phyloP scores from a whole-genome alignment of 2,888 invertebrate species.

The Luffia ferchaultella region DNA sequence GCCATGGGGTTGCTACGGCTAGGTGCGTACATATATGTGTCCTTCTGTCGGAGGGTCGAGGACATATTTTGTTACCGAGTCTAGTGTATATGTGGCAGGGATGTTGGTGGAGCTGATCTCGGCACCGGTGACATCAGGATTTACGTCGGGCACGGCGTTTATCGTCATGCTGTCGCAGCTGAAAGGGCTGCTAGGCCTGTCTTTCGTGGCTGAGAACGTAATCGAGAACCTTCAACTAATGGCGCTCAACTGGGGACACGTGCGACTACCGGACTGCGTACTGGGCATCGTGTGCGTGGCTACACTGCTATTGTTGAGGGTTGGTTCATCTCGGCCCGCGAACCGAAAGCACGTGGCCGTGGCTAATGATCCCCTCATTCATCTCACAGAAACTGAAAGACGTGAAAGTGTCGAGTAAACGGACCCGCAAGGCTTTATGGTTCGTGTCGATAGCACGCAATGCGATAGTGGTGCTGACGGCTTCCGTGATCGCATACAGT shows the following conservation, averaged over 20 bases:
- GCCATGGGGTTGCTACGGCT: slow-evolving; percentile 83
- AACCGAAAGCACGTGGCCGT: too few species aligned
- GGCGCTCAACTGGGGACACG: slow-evolving; percentile 46
- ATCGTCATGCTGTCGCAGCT: slow-evolving; percentile 80
- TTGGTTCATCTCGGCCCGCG: slow-evolving; percentile 38
- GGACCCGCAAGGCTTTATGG: slow-evolving; percentile 70
- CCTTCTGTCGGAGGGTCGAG: neutral
- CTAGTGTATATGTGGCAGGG: slow-evolving; percentile 52
- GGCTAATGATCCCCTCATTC: too few species aligned
- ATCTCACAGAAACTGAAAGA: slow-evolving; percentile 72
- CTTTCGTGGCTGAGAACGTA: slow-evolving; percentile 73
- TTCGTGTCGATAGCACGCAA: slow-evolving; percentile 80
- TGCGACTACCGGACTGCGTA: slow-evolving; percentile 68
- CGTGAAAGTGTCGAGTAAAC: slow-evolving; percentile 40
- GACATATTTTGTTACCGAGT: neutral
- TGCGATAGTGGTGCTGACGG: slow-evolving; percentile 75
- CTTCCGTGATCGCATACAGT: slow-evolving; percentile 66
- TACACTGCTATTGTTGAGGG: slow-evolving; percentile 72
- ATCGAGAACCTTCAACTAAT: slow-evolving; percentile 65
- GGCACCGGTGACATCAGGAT: slow-evolving; percentile 82
- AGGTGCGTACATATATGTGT: slow-evolving; percentile 67
- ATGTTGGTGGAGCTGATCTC: slow-evolving; percentile 88
- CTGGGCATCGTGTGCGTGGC: slow-evolving; percentile 73
- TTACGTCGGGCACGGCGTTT: slow-evolving; percentile 84
- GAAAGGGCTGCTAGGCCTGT: slow-evolving; percentile 77